Evolutionary conservation across 2,113 vertebrate species (phyloP).

Genomic region (Elachura formosa): DNA sequence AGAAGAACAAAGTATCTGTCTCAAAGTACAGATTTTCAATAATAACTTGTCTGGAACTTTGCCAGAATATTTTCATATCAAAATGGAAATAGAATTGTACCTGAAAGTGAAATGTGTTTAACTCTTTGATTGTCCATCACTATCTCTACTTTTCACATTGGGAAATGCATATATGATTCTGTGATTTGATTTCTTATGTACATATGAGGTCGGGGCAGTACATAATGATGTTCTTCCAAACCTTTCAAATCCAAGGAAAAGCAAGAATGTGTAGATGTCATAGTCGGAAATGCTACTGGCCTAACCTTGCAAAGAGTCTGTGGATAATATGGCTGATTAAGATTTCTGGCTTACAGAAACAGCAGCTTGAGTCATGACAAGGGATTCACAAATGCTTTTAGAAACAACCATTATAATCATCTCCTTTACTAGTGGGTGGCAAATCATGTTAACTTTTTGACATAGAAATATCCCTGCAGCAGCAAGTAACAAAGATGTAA

Average conservation of each 20-base stretch:
- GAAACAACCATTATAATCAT: slow-evolving; percentile 8
- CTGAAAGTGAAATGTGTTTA: neutral
- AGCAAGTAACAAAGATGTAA: neutral
- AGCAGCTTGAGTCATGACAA: neutral
- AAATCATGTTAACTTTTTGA: neutral
- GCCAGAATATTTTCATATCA: neutral
- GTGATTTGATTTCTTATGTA: neutral
- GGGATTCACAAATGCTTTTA: neutral
- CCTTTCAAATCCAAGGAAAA: neutral
- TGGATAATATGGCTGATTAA: neutral
- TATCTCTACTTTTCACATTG: neutral
- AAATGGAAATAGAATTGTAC: neutral
- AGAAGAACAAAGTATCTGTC: neutral
- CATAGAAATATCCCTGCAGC: neutral
- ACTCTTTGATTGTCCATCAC: neutral
- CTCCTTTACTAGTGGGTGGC: neutral
- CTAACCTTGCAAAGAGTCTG: neutral
- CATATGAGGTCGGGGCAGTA: neutral
- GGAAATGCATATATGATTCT: neutral
- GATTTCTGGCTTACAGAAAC: slow-evolving; percentile 26
- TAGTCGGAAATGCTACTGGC: neutral
- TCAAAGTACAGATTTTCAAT: neutral
- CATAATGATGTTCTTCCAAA: neutral
- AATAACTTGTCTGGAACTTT: neutral
- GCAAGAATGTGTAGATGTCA: neutral